Evolutionary conservation across 2,113 vertebrate genomes (phyloP), one percentile per base, ranked within the genome.

Genomic region (Seriola quinqueradiata): DNA sequence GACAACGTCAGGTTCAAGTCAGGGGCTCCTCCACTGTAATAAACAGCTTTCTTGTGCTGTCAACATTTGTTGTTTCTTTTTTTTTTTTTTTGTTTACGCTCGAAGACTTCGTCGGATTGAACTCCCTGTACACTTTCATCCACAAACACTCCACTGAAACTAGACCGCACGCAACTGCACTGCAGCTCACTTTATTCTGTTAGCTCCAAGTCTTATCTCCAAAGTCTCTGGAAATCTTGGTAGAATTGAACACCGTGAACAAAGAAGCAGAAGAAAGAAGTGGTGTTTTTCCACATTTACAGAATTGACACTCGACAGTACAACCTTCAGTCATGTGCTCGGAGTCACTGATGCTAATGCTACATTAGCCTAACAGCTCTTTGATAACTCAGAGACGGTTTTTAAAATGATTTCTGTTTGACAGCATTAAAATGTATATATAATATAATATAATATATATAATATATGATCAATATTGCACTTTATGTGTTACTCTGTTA

Each of bases 91-190:
- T 3, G 64, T 78, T 70, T 17, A 42, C n/a, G 17, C 6, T 40
- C 4, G 14, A 70, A 21, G n/a, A 16, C 42, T 65, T 59, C 72
- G 28, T 32, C 38, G 52, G 52, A 38, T 58, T 50, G 8, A 48
- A 48, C 50, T 79, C 14, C 13, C 5, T 50, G 58, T 40, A 25
- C 34, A 55, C 48, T 42, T 75, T 75, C 34, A 75, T 52, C 28
- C 42, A 60, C 40, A 34, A 7, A 59, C 70, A 34, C n/a, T 52
- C 11, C 4, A 21, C n/a, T 60, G 70, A 67, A 32, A 38, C 23
- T 52, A 50, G 25, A 46, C 46, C 12, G 17, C 64, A 17, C 64
- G 9, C 23, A 17, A 10, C 8, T 67, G 3, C 11, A 23, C 23
- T 16, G n/a, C 34, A 12, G 21, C 46, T 42, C 3, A 7, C 40